A percentile compares a stretch with the other conserved stretches of the same genome.
Conservation (phyloP, 2,113 vertebrate species). For the Lanius collurio region DNA sequence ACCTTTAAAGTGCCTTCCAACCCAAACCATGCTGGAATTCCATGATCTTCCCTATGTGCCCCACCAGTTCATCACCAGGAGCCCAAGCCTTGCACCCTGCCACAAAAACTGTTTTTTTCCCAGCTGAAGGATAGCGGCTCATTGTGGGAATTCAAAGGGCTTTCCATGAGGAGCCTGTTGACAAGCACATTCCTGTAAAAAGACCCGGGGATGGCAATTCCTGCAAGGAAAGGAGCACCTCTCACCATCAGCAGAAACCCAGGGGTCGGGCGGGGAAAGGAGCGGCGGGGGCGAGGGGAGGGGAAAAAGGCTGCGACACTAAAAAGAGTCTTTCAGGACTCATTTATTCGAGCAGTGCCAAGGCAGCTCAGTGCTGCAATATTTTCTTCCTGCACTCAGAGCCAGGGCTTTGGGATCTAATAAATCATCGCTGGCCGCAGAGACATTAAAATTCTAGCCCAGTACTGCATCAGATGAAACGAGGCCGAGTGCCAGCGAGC, state of each 20-base stretch:
- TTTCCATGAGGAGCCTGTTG: not conserved
- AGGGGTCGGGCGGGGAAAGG: not conserved
- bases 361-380: conserved; percentile 48
- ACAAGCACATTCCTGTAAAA: not conserved
- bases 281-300: rapidly evolving
- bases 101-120: not conserved
- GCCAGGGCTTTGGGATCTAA: conserved; percentile 55
- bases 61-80: not conserved
- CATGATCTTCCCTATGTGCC: not conserved
- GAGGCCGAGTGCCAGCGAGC: conserved; percentile 41
- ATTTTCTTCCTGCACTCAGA: conserved; percentile 60
- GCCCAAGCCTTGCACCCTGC: not conserved
- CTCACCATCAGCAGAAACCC: not conserved
- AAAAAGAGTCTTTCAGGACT: conserved; percentile 55
- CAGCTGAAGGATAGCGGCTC: not conserved
- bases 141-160: not conserved
- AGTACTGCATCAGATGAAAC: conserved; percentile 50
- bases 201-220: not conserved
- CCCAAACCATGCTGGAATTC: not conserved
- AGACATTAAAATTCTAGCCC: conserved; percentile 69
- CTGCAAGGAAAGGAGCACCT: not conserved
- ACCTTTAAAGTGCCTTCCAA: not conserved
- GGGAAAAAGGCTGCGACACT: not conserved
- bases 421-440: conserved; percentile 68
- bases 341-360: conserved; percentile 55